Conservation (phyloP, 2,888 invertebrate genomes). For the Plebejus argus region DNA sequence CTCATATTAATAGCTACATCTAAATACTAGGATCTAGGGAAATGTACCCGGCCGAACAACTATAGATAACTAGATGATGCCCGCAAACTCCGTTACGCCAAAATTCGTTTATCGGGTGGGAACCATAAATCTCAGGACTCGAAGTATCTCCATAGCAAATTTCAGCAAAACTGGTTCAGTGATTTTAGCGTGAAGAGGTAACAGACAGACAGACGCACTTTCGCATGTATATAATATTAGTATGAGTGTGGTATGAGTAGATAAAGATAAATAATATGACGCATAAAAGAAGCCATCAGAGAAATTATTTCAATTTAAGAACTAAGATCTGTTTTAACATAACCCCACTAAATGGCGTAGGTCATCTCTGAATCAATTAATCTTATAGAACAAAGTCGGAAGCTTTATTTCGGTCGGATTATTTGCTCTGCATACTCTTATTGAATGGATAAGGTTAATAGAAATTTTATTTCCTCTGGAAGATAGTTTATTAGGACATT, state of each 20-base stretch:
- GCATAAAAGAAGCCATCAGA: no score
- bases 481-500: slow-evolving; percentile 20
- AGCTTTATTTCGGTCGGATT: neutral
- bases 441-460: slow-evolving; percentile 17
- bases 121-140: no score
- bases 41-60: neutral
- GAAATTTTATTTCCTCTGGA: slow-evolving; percentile 14
- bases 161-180: no score
- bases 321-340: no score
- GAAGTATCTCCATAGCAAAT: no score
- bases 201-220: no score
- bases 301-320: no score
- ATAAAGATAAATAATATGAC: no score
- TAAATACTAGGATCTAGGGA: neutral
- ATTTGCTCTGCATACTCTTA: neutral
- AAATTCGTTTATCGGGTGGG: no score
- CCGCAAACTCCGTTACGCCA: neutral
- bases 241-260: no score
- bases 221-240: no score
- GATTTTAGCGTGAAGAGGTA: no score
- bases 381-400: neutral
- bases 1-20: slow-evolving; percentile 1
- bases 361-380: neutral
- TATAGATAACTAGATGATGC: neutral
- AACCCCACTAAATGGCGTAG: neutral